A percentile compares a stretch with the other conserved stretches of the same genome.
Evolutionary conservation across 2,797 vertebrate species (phyloP).

Genomic region (Avahi laniger): DNA sequence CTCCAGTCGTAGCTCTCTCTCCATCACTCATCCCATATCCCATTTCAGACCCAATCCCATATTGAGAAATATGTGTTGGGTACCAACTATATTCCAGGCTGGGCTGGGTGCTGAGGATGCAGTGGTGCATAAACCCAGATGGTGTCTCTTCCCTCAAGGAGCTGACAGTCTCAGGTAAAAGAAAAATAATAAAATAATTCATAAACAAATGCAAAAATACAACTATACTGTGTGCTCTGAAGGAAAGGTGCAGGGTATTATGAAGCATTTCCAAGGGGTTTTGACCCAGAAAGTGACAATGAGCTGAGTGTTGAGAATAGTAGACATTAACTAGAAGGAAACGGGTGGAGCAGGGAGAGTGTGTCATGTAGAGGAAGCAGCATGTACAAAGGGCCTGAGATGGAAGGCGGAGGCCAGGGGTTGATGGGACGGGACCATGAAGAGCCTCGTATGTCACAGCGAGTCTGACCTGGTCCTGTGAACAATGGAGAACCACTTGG

Average conservation of each 20-base stretch:
- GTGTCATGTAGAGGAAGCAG: too few species aligned
- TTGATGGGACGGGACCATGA: neutral
- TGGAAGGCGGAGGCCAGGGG: neutral
- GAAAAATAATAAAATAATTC: neutral
- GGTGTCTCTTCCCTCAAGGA: neutral
- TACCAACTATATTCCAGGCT: too few species aligned
- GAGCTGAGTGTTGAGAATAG: neutral
- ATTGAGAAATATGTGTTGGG: neutral
- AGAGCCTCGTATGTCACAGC: neutral
- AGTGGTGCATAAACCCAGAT: neutral
- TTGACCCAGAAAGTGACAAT: neutral
- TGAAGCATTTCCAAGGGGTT: neutral
- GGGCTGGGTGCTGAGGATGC: neutral
- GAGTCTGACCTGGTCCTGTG: neutral
- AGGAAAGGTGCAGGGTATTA: neutral
- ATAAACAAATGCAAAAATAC: neutral
- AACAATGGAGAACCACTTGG: neutral
- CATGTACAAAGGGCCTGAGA: neutral
- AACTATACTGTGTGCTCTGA: neutral
- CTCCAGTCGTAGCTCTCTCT: neutral
- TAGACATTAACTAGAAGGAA: neutral
- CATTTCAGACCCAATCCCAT: neutral
- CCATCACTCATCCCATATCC: neutral
- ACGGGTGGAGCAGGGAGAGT: neutral
- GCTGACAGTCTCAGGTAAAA: neutral